phyloP scores from a whole-genome alignment of 2,113 vertebrate species.

The Scolopax mira region DNA sequence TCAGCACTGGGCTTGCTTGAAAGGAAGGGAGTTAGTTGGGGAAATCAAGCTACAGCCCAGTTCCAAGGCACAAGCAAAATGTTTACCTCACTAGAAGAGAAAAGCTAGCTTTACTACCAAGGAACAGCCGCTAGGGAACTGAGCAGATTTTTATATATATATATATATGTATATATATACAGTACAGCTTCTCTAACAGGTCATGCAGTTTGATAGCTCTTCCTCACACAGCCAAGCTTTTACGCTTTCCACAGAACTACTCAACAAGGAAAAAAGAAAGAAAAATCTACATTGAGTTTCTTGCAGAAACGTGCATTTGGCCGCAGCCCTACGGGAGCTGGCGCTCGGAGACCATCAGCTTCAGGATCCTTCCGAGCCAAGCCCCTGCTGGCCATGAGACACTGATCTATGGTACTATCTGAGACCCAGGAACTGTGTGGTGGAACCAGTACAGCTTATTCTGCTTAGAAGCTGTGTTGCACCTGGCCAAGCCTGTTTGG shows the following conservation, averaged over 20 bases:
- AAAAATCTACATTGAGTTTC: background rate
- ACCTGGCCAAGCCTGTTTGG: background rate
- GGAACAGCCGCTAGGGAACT: conserved; percentile 14
- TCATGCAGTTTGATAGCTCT: conserved; percentile 43
- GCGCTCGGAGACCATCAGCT: background rate
- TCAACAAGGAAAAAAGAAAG: background rate
- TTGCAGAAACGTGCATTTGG: background rate
- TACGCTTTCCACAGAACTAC: background rate
- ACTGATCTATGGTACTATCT: background rate
- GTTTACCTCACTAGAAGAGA: conserved; percentile 14
- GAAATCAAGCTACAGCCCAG: conserved; percentile 48
- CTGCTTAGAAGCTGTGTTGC: background rate
- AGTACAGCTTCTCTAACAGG: conserved; percentile 45
- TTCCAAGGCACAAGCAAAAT: conserved; percentile 65
- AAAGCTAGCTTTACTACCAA: background rate
- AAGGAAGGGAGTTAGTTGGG: background rate
- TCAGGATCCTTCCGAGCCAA: background rate
- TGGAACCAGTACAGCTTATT: background rate
- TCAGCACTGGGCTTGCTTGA: conserved; percentile 32
- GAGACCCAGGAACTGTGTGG: background rate
- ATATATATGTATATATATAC: background rate
- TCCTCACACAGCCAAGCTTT: background rate
- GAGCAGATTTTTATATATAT: background rate
- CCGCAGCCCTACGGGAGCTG: background rate
- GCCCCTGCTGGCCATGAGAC: background rate